Evolutionary conservation across 2,113 vertebrate genomes (phyloP), one percentile per base, ranked within the genome.

Genomic region (Eleginops maclovinus): DNA sequence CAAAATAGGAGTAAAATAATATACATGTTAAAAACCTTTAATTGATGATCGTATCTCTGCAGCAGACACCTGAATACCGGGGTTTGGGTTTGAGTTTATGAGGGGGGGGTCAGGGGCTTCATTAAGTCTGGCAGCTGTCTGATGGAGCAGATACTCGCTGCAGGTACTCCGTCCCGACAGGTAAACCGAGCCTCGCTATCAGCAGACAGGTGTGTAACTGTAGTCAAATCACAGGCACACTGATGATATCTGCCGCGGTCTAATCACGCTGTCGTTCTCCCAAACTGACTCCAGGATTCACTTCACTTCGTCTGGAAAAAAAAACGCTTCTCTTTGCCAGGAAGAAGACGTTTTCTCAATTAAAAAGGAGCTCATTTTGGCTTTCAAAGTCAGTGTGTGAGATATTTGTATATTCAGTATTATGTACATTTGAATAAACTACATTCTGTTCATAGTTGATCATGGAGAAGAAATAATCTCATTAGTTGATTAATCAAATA

Each of bases 111-210:
- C n/a, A n/a, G n/a, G n/a, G 31, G 31, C 72, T 51, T 90, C 77
- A 54, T 87, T 80, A 82, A 19, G 69, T 28, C 79, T 81, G 83
- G 88, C 80, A 77, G 81, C 90, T 88, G 91, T 72, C 85, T 83
- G 87, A 84, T 68, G 77, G 86, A 81, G 51, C 70, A 55, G 82
- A 49, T 65, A 83, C 31, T 36, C 31, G 31, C 31, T 36, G n/a
- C 31, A 36, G 31, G 31, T 36, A 8, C 31, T 36, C n/a, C 3
- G 31, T 15, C 62, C 62, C 75, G 26, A 65, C 55, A 66, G 87
- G 88, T 89, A 91, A 93, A 75, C 64, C 26, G 86, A 93, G 79
- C 72, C 79, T n/a, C 64, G 75, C 50, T 92, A 90, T 89, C 91
- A 82, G 82, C 78, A 81, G 87, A 84, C 85, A 44, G 83, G 83